These are phyloP conservation scores for Andricus quercusramuli DNA, from an alignment of 2,888 invertebrate genomes.

Conservation along the genomic window DNA sequence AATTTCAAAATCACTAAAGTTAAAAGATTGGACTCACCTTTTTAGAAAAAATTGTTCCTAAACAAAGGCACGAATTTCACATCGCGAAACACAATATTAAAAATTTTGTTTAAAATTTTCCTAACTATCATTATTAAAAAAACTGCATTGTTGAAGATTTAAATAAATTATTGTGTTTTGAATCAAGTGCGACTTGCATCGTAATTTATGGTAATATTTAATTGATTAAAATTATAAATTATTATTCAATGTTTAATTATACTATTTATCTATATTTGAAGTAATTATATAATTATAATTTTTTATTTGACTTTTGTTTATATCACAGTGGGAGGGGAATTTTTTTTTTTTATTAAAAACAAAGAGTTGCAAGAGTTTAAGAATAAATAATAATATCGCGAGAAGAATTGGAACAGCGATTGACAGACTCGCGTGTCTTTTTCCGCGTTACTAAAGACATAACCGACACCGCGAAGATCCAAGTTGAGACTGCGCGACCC, in stretches of 20 bases:
- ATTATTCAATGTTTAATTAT: too few species aligned
- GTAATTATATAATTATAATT: background rate
- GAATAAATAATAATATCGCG: background rate
- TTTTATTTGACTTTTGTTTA: background rate
- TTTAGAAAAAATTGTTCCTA: background rate
- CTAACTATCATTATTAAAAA: too few species aligned
- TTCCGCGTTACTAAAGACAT: background rate
- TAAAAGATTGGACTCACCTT: background rate
- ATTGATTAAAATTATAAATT: too few species aligned
- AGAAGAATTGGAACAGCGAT: background rate
- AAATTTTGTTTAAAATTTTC: background rate
- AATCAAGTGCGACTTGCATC: too few species aligned
- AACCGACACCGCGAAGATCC: constrained; percentile 24
- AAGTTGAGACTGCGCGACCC: constrained; percentile 33
- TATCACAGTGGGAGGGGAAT: background rate
- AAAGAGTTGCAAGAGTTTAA: background rate
- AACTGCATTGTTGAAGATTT: too few species aligned
- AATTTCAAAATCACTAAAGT: background rate
- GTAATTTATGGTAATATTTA: too few species aligned
- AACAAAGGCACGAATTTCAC: background rate
- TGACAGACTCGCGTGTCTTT: constrained; percentile 11
- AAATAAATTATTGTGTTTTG: too few species aligned
- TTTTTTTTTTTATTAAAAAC: background rate
- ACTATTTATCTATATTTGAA: too few species aligned
- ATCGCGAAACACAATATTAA: background rate